Conservation (phyloP, 1,140 invertebrate genomes). For the Bombus ignitus region DNA sequence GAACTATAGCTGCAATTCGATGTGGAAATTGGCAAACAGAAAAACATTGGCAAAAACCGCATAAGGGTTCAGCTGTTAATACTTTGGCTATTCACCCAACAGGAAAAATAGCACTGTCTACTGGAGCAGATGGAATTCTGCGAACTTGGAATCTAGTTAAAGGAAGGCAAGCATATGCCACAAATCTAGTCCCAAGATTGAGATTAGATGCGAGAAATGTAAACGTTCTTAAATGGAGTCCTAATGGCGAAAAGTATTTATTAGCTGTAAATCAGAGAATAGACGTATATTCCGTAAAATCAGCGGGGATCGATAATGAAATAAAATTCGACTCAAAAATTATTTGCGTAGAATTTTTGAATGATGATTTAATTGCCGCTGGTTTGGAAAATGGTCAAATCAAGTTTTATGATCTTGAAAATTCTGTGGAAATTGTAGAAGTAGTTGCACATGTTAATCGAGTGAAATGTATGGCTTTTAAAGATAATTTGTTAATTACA, state of each 20-base stretch:
- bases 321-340: conserved; percentile 85
- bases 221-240: conserved; percentile 85
- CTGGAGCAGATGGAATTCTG: conserved; percentile 92
- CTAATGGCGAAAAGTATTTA: conserved; percentile 88
- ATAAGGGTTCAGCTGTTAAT: conserved; percentile 87
- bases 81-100: conserved; percentile 92
- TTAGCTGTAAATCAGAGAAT: conserved; percentile 87
- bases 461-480: conserved; percentile 86
- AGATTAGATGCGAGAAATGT: conserved; percentile 81
- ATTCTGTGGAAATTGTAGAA: conserved; percentile 78
- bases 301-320: conserved; percentile 86
- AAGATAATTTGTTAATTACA: conserved; percentile 83
- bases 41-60: conserved; percentile 89
- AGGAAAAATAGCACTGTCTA: conserved; percentile 93
- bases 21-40: conserved; percentile 93
- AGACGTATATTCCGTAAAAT: conserved; percentile 90
- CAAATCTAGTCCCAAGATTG: conserved; percentile 89
- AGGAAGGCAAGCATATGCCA: conserved; percentile 93
- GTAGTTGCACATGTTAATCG: conserved; percentile 86
- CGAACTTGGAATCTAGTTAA: conserved; percentile 97
- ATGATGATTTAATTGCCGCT: conserved; percentile 85
- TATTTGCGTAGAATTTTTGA: conserved; percentile 85
- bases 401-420: conserved; percentile 84
- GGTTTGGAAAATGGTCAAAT: conserved; percentile 89
- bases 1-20: conserved; percentile 90